These are phyloP conservation scores for Petrocephalus schoutedeni DNA, from an alignment of 2,797 vertebrate genomes.

Conservation along the genomic window DNA sequence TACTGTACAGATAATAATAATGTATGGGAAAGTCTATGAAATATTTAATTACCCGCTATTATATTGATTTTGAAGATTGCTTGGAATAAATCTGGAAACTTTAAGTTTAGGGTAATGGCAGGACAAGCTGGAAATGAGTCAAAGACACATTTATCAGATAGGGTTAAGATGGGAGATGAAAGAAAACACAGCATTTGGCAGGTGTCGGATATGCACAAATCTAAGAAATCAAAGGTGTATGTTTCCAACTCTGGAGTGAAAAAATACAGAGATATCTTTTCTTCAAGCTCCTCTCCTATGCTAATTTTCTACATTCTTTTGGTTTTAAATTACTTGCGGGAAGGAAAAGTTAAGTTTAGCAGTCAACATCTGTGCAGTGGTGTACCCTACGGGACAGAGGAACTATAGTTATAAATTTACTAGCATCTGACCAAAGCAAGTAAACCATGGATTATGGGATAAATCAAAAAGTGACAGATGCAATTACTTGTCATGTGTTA, in stretches of 20 bases:
- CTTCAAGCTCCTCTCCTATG: constrained; percentile 64
- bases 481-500: constrained; percentile 8
- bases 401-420: constrained; percentile 36
- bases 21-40: not conserved
- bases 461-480: constrained; percentile 13
- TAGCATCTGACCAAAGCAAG: constrained; percentile 31
- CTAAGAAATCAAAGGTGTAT: constrained; percentile 49
- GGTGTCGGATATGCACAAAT: constrained; percentile 62
- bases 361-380: constrained; percentile 55
- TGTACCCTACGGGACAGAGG: constrained; percentile 26
- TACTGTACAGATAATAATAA: not conserved
- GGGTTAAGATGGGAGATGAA: not conserved
- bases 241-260: constrained; percentile 60
- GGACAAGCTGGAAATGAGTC: constrained; percentile 55
- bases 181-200: constrained; percentile 46
- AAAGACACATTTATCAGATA: not conserved
- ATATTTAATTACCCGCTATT: not conserved
- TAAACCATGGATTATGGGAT: constrained; percentile 36
- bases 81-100: not conserved
- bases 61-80: not conserved
- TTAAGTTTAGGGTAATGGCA: not conserved
- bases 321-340: constrained; percentile 71
- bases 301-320: constrained; percentile 68
- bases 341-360: constrained; percentile 66
- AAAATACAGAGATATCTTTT: constrained; percentile 60